Base-by-base conservation (phyloP, 2,797 vertebrate genomes). In the Fistularia commersonii region DNA sequence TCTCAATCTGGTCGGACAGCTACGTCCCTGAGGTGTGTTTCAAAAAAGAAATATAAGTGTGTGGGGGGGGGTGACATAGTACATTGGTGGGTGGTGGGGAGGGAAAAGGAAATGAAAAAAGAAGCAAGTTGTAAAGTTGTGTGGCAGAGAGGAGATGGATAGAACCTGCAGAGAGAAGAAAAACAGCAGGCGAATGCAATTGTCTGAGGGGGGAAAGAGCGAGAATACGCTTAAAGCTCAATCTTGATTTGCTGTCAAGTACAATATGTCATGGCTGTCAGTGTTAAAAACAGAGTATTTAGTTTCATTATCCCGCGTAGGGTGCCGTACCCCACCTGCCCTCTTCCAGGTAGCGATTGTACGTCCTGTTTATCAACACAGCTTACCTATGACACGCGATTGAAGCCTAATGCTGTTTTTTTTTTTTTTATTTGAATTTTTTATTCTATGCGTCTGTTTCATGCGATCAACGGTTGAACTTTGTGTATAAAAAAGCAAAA, bases 241-340 rank as follows among this genome's bases (percentile, higher is more conserved):
- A 64, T 58, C 61, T 41, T 71, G 66, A 80, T 78, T 80, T 69
- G 66, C 74, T 72, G 74, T 70, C 77, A 77, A 63, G 55, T 78
- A 47, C 52, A 57, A 80, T 72, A 74, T 39, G 76, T 80, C 74
- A 80, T 67, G 49, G 13, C 74, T 45, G 38, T n/a, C n/a, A 61
- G 34, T 35, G 8, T 35, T 35, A 35, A 6, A 35, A 35, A 35
- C 8, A 6, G 34, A 8, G 34, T 6, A 35, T 35, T 35, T 49
- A 67, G 52, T 71, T 72, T 64, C 63, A 51, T 60, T 32, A 40
- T 59, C 32, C 0, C 51, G 57, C 69, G 61, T 13, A 23, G 49
- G 69, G 37, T 73, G 56, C 61, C 76, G 62, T 65, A 45, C n/a
- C n/a, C n/a, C n/a, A n/a, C n/a, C n/a, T n/a, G n/a, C n/a, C n/a